phyloP scores from a whole-genome alignment of 2,113 vertebrate genomes.

The Pseudorhombus dupliciocellatus region DNA sequence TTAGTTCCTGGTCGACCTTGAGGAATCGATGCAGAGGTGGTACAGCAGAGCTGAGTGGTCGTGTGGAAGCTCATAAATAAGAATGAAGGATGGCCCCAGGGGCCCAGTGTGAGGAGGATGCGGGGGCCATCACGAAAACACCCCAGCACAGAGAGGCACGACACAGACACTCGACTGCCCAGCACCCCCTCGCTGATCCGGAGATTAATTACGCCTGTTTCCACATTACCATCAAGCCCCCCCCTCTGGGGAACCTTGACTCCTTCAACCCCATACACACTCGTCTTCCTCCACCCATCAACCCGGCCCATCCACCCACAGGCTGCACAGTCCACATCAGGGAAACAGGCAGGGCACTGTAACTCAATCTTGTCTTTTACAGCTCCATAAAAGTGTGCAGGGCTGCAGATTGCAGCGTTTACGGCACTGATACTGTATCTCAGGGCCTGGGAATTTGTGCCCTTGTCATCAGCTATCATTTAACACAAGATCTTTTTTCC shows the following conservation, averaged over 20 bases:
- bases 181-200: constrained; percentile 61
- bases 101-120: constrained; percentile 49
- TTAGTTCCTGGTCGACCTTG: constrained; percentile 77
- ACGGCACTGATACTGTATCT: constrained; percentile 14
- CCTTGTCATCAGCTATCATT: constrained; percentile 32
- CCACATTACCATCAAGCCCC: constrained; percentile 64
- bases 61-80: constrained; percentile 83
- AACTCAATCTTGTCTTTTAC: constrained; percentile 61
- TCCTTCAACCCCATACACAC: constrained; percentile 1
- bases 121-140: constrained; percentile 64
- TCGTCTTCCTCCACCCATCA: not conserved
- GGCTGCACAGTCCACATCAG: constrained; percentile 36
- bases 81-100: constrained; percentile 79
- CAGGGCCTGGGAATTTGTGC: constrained; percentile 28
- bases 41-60: constrained; percentile 70
- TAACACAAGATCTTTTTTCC: constrained; percentile 30
- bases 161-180: constrained; percentile 55
- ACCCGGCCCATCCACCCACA: constrained; percentile 21
- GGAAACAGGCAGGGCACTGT: constrained; percentile 39
- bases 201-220: constrained; percentile 77
- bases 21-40: constrained; percentile 74
- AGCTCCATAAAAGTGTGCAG: constrained; percentile 40
- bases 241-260: constrained; percentile 29
- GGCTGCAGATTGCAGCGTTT: constrained; percentile 52
- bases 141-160: constrained; percentile 40